Conservation (phyloP, 2,888 invertebrate species). For the Tromatobia lineatoria region DNA sequence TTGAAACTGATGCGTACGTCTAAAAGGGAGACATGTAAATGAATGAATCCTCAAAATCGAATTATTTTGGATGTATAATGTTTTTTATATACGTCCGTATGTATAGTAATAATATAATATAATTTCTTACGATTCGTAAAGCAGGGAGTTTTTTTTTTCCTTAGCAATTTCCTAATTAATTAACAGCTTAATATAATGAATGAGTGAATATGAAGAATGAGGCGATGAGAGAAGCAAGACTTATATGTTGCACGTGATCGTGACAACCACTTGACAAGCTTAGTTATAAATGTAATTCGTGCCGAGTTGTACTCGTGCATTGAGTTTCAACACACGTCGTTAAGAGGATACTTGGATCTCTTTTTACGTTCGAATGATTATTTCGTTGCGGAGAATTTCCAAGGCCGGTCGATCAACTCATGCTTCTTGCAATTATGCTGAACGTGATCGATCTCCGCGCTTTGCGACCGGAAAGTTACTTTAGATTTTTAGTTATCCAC, state of each 20-base stretch:
- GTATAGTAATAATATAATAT: slow-evolving; percentile 78
- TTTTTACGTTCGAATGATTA: not conserved
- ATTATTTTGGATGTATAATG: slow-evolving; percentile 66
- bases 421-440: not conserved
- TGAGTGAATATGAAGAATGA: slow-evolving; percentile 9
- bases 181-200: not conserved
- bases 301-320: not conserved
- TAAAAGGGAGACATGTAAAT: slow-evolving; percentile 17
- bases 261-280: slow-evolving; percentile 6
- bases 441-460: not conserved
- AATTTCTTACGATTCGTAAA: slow-evolving; percentile 76
- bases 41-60: slow-evolving; percentile 40
- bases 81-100: slow-evolving; percentile 80
- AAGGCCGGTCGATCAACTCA: slow-evolving; percentile 1
- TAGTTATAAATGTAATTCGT: not conserved
- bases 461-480: slow-evolving; percentile 82
- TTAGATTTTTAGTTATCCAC: slow-evolving; percentile 95
- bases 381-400: slow-evolving; percentile 22
- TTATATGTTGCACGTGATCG: slow-evolving; percentile 5
- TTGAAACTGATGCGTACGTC: slow-evolving; percentile 5
- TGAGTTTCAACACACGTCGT: slow-evolving; percentile 5
- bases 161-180: slow-evolving; percentile 14
- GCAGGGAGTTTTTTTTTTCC: slow-evolving; percentile 3
- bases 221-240: slow-evolving; percentile 10
- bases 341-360: not conserved